Percentiles rank a stretch among this genome's conserved stretches.
Evolutionary conservation across 2,888 invertebrate genomes (phyloP).

Genomic region (Phortica magna): DNA sequence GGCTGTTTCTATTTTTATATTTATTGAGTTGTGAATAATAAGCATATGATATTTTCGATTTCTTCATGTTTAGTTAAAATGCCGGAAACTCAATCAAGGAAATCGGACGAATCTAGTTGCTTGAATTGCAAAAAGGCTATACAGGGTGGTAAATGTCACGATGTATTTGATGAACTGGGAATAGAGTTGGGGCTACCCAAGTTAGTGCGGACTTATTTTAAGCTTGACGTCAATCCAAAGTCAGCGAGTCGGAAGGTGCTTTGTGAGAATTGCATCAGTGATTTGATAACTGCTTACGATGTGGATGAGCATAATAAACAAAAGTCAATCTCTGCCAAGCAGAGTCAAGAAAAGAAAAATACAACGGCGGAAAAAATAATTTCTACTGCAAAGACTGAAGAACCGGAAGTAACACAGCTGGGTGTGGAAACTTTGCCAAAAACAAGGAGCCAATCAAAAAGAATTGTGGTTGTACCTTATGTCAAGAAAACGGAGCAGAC

Average conservation of each 20-base stretch:
- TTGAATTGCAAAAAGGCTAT: constrained; percentile 59
- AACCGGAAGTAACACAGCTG: background rate
- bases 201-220: constrained; percentile 64
- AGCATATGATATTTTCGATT: too few species aligned
- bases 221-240: constrained; percentile 53
- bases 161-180: constrained; percentile 74
- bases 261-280: constrained; percentile 67
- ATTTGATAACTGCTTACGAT: constrained; percentile 70
- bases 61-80: background rate
- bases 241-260: constrained; percentile 54
- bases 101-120: constrained; percentile 48
- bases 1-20: too few species aligned
- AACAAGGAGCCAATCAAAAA: too few species aligned
- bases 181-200: constrained; percentile 66
- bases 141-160: constrained; percentile 57
- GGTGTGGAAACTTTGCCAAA: background rate
- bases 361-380: background rate
- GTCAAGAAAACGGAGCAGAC: background rate
- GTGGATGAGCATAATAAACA: constrained; percentile 61
- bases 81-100: background rate
- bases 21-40: too few species aligned
- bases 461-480: background rate
- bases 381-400: background rate
- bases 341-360: background rate
- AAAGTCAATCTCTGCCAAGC: constrained; percentile 17